Conservation (phyloP, 2,113 vertebrate genomes). For the Prochilodus magdalenae region DNA sequence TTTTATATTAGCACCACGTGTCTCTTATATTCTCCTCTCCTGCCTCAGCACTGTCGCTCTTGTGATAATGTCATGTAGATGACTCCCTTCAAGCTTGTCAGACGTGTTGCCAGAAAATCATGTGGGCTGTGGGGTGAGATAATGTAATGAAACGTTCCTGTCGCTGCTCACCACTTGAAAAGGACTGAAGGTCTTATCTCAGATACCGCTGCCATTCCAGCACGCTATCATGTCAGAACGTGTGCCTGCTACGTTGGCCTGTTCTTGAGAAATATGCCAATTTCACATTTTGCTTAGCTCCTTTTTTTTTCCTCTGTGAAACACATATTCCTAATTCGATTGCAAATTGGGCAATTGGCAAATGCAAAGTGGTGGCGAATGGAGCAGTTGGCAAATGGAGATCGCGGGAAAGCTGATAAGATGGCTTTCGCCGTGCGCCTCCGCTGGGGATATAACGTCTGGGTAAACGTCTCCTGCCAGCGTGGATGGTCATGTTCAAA, state of each 20-base stretch:
- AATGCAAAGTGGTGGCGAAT: background rate
- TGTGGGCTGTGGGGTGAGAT: background rate
- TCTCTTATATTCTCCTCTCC: background rate
- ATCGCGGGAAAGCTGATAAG: background rate
- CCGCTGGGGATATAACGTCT: background rate
- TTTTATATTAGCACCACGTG: too few relatives aligned
- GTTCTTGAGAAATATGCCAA: background rate
- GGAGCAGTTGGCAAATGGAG: background rate
- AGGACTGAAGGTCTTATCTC: background rate
- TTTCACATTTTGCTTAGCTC: background rate
- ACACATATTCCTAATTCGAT: background rate
- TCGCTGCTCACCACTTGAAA: background rate
- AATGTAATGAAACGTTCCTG: background rate
- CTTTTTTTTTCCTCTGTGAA: constrained; percentile 3
- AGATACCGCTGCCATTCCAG: background rate
- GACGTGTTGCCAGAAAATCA: background rate
- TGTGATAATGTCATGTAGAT: background rate
- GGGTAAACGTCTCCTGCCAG: background rate
- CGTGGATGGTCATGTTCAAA: background rate
- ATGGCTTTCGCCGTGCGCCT: background rate
- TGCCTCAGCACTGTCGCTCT: background rate
- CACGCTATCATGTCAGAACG: background rate
- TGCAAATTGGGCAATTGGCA: constrained; percentile 4
- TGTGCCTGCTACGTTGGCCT: background rate
- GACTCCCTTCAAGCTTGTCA: background rate